These are phyloP conservation scores for Zosterops japonicus DNA, from an alignment of 2,113 vertebrate species.

Conservation along the genomic window DNA sequence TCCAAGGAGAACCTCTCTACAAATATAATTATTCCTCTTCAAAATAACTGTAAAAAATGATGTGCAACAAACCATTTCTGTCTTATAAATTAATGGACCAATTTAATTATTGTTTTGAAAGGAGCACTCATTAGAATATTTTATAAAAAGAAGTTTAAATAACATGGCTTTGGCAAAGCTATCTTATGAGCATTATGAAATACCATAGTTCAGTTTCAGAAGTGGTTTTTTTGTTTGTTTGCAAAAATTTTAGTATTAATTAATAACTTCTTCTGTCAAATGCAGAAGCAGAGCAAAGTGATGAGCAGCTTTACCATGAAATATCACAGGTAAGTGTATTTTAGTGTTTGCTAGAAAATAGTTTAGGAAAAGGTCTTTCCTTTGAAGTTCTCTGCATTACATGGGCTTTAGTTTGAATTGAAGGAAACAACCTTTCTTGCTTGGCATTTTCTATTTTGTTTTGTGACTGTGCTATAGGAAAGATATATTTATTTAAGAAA, in stretches of 20 bases:
- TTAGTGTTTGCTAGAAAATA: not conserved
- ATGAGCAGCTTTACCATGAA: conserved; percentile 95
- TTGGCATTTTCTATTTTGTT: not conserved
- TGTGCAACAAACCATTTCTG: not conserved
- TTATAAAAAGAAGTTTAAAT: not conserved
- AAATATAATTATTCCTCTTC: not conserved
- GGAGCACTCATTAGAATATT: not conserved
- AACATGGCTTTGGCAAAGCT: not conserved
- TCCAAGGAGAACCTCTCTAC: not conserved
- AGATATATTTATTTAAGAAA: not conserved
- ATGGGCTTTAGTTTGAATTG: not conserved
- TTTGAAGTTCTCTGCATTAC: not conserved
- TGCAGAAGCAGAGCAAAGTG: conserved; percentile 93
- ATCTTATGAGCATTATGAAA: not conserved
- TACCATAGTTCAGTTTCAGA: not conserved
- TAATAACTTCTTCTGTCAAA: not conserved
- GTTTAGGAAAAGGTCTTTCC: not conserved
- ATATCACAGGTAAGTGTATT: conserved; percentile 87
- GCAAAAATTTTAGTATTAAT: not conserved
- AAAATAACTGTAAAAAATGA: not conserved
- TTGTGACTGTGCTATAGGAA: not conserved
- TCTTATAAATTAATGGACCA: not conserved
- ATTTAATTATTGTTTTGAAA: not conserved
- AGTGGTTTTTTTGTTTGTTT: not conserved
- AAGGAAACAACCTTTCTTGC: not conserved